Percentiles rank a stretch among this genome's conserved stretches.
Conservation (phyloP, 2,113 vertebrate genomes). For the Rhinichthys klamathensis region DNA sequence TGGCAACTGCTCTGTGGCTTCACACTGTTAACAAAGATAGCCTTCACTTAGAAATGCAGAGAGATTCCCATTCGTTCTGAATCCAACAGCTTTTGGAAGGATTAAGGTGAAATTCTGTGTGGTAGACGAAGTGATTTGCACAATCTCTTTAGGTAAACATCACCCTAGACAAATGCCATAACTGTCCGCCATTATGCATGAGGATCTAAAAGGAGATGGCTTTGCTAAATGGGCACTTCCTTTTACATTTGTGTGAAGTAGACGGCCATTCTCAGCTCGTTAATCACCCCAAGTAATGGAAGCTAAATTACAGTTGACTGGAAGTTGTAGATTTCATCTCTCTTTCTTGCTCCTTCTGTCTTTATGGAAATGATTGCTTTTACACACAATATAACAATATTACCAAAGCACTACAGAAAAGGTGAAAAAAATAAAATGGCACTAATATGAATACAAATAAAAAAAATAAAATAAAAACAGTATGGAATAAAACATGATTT, state of each 20-base stretch:
- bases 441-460: neutral
- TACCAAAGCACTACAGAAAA: no score
- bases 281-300: neutral
- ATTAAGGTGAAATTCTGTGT: neutral
- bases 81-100: neutral
- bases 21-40: slow-evolving; percentile 69
- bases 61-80: slow-evolving; percentile 25
- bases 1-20: slow-evolving; percentile 69
- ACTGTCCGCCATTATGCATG: neutral
- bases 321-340: neutral
- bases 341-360: neutral
- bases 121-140: slow-evolving; percentile 8
- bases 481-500: neutral
- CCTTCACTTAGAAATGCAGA: slow-evolving; percentile 39
- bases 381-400: neutral
- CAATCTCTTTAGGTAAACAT: slow-evolving; percentile 25
- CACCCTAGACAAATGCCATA: slow-evolving; percentile 8
- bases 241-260: slow-evolving; percentile 3
- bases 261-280: neutral
- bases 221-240: slow-evolving; percentile 42
- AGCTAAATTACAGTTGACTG: slow-evolving; percentile 7
- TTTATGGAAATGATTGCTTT: neutral
- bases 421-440: no score
- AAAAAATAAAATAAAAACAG: no score
- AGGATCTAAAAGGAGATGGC: slow-evolving; percentile 27